Base-by-base conservation (phyloP, 1,140 invertebrate genomes). In the Doryteuthis pealeii region DNA sequence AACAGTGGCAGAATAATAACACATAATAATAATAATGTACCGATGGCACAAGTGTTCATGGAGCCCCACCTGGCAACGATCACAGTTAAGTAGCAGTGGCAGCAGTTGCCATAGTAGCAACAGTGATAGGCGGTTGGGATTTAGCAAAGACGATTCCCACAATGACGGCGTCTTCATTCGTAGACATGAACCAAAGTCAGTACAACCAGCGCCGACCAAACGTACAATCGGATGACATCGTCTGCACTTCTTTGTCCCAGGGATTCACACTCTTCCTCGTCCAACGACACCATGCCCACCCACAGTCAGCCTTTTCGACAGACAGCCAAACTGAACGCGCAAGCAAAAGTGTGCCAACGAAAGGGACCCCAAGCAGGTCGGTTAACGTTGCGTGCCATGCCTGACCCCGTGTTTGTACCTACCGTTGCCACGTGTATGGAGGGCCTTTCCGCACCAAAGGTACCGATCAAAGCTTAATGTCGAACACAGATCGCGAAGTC, bases 71-170 rank as follows among this genome's bases (percentile, higher is more conserved):
- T 67, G 62, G 18, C 78, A 76, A 74, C 72, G 74, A 78, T 79
- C 71, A 78, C 70, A 49, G 58, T 75, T 76, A 74, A n/a, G n/a
- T n/a, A 0, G 94, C 0, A 95, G 82, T 71, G 86, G 80, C 35
- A 77, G 70, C 67, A 82, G 93, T 26, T 95, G 94, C 0, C 35
- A 40, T 40, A 40, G 35, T 10, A 96, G 94, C 77, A 98, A 97
- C 84, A 96, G 94, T 79, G 96, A 98, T 87, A 97, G 95, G 26
- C 96, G 96, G 0, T 96, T 97, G 73, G 95, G 96, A 0, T 96
- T 96, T 82, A 76, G 81, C 3, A 92, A 94, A 77, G 95, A 96
- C 82, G 94, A 97, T 77, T n/a, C n/a, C n/a, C n/a, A n/a, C n/a
- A n/a, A n/a, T n/a, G n/a, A n/a, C n/a, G 89, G 93, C 70, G 95